Evolutionary conservation across 2,113 vertebrate species (phyloP).

Genomic region (Sapayoa aenigma): DNA sequence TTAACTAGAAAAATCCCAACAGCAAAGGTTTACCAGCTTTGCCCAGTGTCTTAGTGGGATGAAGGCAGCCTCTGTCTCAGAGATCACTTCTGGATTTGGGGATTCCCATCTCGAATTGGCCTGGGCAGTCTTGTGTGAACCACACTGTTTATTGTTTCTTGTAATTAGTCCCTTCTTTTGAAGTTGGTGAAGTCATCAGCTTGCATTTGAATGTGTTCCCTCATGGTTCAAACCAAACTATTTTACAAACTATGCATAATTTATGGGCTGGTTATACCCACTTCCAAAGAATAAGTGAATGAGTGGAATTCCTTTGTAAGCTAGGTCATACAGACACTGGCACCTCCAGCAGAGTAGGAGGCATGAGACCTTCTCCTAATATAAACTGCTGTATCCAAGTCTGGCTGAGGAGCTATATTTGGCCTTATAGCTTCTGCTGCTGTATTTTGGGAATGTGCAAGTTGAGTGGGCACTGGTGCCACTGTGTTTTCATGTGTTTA

Average conservation of each 20-base stretch:
- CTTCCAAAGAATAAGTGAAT: neutral
- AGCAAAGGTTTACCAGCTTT: neutral
- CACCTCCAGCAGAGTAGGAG: neutral
- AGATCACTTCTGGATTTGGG: neutral
- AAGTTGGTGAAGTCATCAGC: neutral
- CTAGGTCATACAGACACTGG: neutral
- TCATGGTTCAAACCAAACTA: neutral
- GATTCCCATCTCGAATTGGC: neutral
- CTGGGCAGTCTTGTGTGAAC: neutral
- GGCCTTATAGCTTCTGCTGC: neutral
- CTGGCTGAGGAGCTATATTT: neutral
- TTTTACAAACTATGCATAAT: neutral
- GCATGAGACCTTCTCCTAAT: neutral
- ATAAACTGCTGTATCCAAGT: neutral
- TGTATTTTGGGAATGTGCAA: neutral
- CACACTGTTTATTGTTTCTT: neutral
- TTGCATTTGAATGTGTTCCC: neutral
- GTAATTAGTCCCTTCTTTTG: neutral
- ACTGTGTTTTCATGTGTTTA: neutral
- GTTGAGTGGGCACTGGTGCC: fast-evolving
- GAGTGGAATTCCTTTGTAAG: neutral
- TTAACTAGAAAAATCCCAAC: neutral
- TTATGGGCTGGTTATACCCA: neutral
- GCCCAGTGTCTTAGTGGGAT: neutral
- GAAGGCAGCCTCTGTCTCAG: neutral